Conservation (phyloP, 1,140 invertebrate species). For the Brachionus paranguensis region DNA sequence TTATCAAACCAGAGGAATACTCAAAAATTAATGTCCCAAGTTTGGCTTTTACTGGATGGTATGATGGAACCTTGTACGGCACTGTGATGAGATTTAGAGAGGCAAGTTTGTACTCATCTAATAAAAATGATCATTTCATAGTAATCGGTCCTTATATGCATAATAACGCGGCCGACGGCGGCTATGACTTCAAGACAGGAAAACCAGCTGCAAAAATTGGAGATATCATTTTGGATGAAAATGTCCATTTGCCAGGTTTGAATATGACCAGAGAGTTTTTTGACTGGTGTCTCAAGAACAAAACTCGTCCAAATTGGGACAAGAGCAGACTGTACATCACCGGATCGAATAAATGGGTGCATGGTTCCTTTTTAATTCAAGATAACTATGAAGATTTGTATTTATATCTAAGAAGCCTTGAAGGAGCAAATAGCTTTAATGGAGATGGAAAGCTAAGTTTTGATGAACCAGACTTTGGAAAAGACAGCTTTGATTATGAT, state of each 20-base stretch:
- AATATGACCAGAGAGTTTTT: slow-evolving; percentile 35
- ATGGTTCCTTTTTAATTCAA: background rate
- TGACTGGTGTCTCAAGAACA: slow-evolving; percentile 32
- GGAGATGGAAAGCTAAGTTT: slow-evolving; percentile 4
- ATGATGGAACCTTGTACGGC: background rate
- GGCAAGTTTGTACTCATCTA: background rate
- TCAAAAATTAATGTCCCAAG: background rate
- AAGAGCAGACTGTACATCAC: background rate
- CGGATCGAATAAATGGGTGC: background rate
- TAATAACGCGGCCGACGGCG: slow-evolving; percentile 9
- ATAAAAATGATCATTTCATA: slow-evolving; percentile 7
- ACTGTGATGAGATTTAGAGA: background rate
- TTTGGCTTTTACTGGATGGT: slow-evolving; percentile 31
- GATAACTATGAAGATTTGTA: background rate
- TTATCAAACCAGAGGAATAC: background rate
- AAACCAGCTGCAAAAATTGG: background rate
- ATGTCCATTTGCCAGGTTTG: background rate
- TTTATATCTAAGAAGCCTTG: background rate
- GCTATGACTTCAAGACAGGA: background rate
- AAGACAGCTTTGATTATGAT: slow-evolving; percentile 7
- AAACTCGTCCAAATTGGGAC: background rate
- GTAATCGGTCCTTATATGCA: slow-evolving; percentile 22
- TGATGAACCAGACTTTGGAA: background rate
- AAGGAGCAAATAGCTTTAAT: background rate
- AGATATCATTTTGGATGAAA: background rate